Evolutionary conservation across 2,888 invertebrate genomes (phyloP).

Genomic region (Macrophya annulata): DNA sequence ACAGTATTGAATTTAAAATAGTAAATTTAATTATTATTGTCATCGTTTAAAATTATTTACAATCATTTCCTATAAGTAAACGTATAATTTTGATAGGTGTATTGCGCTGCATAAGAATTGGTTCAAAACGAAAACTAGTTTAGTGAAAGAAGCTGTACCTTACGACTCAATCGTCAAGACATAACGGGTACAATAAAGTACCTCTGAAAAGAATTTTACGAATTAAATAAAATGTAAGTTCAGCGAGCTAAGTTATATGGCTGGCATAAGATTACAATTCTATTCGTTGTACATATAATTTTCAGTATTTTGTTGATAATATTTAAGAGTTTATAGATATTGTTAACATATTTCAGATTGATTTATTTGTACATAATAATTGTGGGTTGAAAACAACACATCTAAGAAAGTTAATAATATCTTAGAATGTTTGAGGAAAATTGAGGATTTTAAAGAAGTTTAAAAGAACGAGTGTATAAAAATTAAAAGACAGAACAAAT

Average conservation of each 20-base stretch:
- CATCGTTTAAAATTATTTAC: neutral
- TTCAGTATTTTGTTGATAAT: conserved; percentile 69
- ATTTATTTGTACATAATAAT: conserved; percentile 68
- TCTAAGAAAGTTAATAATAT: conserved; percentile 48
- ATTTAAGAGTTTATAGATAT: conserved; percentile 69
- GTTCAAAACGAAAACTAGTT: conserved; percentile 22
- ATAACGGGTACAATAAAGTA: conserved; percentile 48
- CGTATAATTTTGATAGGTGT: conserved; percentile 9
- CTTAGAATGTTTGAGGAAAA: conserved; percentile 21
- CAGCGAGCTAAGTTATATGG: conserved; percentile 23
- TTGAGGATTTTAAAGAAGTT: conserved; percentile 46
- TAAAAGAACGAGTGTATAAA: conserved; percentile 20
- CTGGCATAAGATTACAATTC: conserved; percentile 42
- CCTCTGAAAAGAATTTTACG: conserved; percentile 42
- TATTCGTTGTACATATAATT: conserved; percentile 66
- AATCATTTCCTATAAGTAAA: neutral
- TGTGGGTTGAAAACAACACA: conserved; percentile 57
- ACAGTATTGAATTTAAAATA: neutral
- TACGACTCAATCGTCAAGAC: conserved; percentile 39
- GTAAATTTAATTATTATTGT: neutral
- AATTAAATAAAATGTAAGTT: conserved; percentile 30
- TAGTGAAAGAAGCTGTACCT: conserved; percentile 47
- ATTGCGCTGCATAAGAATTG: conserved; percentile 36
- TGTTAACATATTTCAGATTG: conserved; percentile 67
- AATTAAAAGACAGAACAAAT: conserved; percentile 45